Conservation (phyloP, 2,113 vertebrate genomes). For the Pelmatolapia mariae region DNA sequence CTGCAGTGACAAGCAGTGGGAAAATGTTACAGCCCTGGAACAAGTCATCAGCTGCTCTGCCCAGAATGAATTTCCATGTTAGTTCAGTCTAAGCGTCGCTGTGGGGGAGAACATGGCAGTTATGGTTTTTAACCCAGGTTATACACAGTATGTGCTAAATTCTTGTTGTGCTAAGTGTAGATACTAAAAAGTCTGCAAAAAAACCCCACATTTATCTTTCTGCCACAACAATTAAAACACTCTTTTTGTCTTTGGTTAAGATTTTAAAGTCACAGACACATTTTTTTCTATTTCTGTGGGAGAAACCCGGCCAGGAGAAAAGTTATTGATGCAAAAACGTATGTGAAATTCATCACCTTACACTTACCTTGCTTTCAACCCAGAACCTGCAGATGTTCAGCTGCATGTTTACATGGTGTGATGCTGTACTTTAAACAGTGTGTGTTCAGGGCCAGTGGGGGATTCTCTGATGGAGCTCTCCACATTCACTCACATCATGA, state of each 20-base stretch:
- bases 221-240: not conserved
- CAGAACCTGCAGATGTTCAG: constrained; percentile 5
- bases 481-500: constrained; percentile 11
- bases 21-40: constrained; percentile 18
- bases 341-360: not conserved
- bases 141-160: not conserved
- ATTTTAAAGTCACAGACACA: not conserved
- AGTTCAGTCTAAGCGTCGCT: not conserved
- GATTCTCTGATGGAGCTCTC: constrained; percentile 4
- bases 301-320: not conserved
- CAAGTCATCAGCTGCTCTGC: not conserved
- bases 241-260: not conserved
- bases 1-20: not conserved
- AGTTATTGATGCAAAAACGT: not conserved
- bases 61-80: constrained; percentile 7
- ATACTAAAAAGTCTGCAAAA: not conserved
- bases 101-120: not conserved
- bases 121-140: not conserved
- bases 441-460: constrained; percentile 13
- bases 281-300: not conserved
- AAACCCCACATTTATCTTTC: accelerated
- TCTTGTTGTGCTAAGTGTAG: not conserved
- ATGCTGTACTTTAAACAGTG: constrained; percentile 44
- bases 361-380: constrained; percentile 10
- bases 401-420: constrained; percentile 57